These are phyloP conservation scores for Oxygymnocypris stewartii DNA, from an alignment of 2,113 vertebrate genomes.

Conservation along the genomic window DNA sequence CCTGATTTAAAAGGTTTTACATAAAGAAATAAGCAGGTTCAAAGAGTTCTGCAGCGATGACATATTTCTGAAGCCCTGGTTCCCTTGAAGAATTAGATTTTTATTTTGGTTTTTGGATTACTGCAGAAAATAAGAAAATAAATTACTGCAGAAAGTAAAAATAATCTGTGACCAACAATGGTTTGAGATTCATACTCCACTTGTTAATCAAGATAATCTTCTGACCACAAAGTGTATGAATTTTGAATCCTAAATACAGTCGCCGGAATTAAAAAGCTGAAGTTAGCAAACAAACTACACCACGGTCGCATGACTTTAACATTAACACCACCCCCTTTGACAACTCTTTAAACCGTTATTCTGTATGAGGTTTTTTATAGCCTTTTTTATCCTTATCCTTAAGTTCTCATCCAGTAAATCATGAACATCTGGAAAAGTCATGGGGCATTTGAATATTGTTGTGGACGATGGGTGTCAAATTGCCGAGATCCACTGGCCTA, in stretches of 20 bases:
- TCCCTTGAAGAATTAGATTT: background rate
- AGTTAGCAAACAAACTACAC: background rate
- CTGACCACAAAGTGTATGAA: no score
- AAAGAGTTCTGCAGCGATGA: background rate
- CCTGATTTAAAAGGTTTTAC: background rate
- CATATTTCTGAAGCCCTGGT: background rate
- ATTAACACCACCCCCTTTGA: background rate
- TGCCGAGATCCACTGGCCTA: background rate
- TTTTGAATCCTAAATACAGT: no score
- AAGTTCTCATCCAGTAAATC: background rate
- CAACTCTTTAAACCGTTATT: background rate
- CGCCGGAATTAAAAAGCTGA: no score
- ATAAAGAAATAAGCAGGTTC: background rate
- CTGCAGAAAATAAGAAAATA: slow-evolving; percentile 7
- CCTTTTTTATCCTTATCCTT: no score
- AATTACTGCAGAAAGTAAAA: no score
- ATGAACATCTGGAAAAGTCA: background rate
- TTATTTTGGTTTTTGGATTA: background rate
- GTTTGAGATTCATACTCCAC: background rate
- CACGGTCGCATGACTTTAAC: background rate
- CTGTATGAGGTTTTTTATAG: no score
- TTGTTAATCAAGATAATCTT: background rate
- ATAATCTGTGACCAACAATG: background rate
- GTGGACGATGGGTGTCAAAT: background rate
- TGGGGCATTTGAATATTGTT: background rate